Conservation (phyloP, 2,113 vertebrate species). For the Aspiorhynchus laticeps region DNA sequence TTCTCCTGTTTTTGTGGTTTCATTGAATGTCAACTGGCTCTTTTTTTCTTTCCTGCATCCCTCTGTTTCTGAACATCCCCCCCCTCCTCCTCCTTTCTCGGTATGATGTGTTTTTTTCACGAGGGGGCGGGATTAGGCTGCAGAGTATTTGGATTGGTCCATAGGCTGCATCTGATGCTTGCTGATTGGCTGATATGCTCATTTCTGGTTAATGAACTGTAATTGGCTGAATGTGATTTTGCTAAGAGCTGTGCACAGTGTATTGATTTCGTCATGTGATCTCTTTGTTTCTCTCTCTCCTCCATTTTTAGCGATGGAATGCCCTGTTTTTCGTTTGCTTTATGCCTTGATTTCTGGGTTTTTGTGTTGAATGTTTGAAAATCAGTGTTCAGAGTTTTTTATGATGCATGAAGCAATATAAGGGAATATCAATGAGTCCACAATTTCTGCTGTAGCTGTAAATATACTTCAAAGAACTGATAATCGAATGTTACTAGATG, state of each 20-base stretch:
- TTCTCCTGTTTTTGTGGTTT: constrained; percentile 65
- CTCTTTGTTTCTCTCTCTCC: constrained; percentile 65
- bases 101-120: constrained; percentile 67
- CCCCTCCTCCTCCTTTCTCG: constrained; percentile 57
- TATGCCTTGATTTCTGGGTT: constrained; percentile 45
- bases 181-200: constrained; percentile 78
- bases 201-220: constrained; percentile 73
- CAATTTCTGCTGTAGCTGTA: constrained; percentile 55
- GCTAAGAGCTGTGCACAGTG: constrained; percentile 71
- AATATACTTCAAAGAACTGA: neutral
- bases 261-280: constrained; percentile 75
- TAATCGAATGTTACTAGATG: neutral
- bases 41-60: constrained; percentile 67
- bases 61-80: constrained; percentile 58
- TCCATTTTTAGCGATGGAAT: constrained; percentile 48
- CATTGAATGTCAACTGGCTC: constrained; percentile 72
- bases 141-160: constrained; percentile 74
- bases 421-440: constrained; percentile 62
- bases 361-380: constrained; percentile 53
- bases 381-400: constrained; percentile 42
- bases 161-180: constrained; percentile 79
- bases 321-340: constrained; percentile 49
- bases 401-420: constrained; percentile 57
- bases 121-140: constrained; percentile 64
- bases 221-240: constrained; percentile 77